Evolutionary conservation across 35 echinoderm and acorn worm species (phyloP).

Genomic region (Acanthaster planci): DNA sequence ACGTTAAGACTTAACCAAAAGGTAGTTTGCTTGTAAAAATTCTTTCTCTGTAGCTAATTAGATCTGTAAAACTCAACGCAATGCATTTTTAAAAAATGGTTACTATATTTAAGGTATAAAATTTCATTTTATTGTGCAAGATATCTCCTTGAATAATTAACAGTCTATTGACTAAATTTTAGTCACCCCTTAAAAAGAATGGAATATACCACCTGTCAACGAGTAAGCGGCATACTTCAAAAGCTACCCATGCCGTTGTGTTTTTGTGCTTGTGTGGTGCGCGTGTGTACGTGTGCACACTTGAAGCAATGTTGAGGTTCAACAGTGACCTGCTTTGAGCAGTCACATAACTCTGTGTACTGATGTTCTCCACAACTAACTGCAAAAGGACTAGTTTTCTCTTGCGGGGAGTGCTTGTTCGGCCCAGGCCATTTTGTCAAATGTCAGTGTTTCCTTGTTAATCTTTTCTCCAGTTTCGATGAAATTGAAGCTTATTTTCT

Average conservation of each 20-base stretch:
- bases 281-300: constrained; percentile 15
- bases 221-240: constrained; percentile 21
- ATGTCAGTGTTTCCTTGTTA: too few species aligned
- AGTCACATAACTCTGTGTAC: too few species aligned
- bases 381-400: too few species aligned
- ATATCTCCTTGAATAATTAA: neutral
- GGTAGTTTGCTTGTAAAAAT: neutral
- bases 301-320: neutral
- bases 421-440: too few species aligned
- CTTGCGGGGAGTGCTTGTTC: too few species aligned
- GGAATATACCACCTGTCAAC: constrained; percentile 10
- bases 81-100: neutral
- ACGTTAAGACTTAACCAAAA: constrained; percentile 3
- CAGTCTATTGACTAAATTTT: too few species aligned
- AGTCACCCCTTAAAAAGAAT: neutral
- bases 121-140: neutral
- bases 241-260: constrained; percentile 7
- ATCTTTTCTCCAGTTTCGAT: too few species aligned
- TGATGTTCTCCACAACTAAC: too few species aligned
- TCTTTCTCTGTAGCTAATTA: neutral
- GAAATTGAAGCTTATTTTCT: too few species aligned
- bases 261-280: constrained; percentile 10
- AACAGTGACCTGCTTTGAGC: too few species aligned
- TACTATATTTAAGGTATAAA: neutral
- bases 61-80: neutral